Conservation (phyloP, 2,113 vertebrate species). For the Loxodonta africana region DNA sequence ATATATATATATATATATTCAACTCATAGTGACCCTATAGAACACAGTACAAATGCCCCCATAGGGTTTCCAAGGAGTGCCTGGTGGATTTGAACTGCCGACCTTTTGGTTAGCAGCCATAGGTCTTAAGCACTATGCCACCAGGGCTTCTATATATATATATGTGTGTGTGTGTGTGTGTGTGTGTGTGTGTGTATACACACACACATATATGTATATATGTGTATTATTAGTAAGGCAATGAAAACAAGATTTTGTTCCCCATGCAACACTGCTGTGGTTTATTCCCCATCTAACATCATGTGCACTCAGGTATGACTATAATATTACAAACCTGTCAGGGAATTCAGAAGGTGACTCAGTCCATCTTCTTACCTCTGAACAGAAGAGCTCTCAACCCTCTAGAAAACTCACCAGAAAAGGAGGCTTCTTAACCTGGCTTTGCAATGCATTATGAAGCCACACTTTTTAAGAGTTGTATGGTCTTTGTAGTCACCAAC, state of each 20-base stretch:
- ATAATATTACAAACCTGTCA: not conserved
- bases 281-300: slow-evolving; percentile 3
- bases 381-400: slow-evolving; percentile 7
- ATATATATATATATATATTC: no score
- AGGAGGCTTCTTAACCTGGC: not conserved
- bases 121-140: no score
- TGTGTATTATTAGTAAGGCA: not conserved
- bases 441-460: not conserved
- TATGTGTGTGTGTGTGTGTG: no score
- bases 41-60: no score
- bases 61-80: no score
- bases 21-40: no score
- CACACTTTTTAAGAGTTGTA: not conserved
- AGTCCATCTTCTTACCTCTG: not conserved
- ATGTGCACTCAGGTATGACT: not conserved
- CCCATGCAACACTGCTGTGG: not conserved
- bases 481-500: not conserved
- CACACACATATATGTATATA: no score
- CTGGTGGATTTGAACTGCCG: no score
- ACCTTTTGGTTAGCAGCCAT: no score
- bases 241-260: slow-evolving; percentile 46
- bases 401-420: slow-evolving; percentile 31
- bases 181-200: no score
- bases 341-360: not conserved
- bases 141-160: no score